phyloP scores from a whole-genome alignment of 2,888 invertebrate genomes.

The Nezara viridula region DNA sequence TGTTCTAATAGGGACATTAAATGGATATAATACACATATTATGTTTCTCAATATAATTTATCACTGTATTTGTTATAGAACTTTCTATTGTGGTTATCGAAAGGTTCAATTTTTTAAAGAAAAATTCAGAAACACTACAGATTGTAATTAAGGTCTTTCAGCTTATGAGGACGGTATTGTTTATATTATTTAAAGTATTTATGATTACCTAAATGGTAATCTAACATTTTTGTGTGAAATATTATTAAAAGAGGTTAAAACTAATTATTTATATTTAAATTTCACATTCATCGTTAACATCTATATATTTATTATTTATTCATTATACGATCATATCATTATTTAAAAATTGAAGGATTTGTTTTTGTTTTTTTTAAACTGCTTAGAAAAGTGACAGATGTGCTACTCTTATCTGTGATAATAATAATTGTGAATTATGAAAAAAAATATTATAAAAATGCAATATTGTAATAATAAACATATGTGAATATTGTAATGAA shows the following conservation, averaged over 20 bases:
- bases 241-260: neutral
- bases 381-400: neutral
- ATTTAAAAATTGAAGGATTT: neutral
- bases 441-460: neutral
- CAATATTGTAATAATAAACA: neutral
- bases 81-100: too few species aligned
- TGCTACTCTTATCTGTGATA: slow-evolving; percentile 40
- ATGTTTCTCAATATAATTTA: too few species aligned
- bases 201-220: neutral
- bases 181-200: neutral
- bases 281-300: neutral
- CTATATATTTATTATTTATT: neutral
- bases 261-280: neutral
- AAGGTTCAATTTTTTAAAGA: too few species aligned
- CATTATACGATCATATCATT: neutral
- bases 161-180: too few species aligned
- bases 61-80: too few species aligned
- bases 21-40: too few species aligned
- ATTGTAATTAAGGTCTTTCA: too few species aligned
- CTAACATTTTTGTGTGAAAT: neutral
- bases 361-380: neutral
- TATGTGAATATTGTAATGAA: too few species aligned
- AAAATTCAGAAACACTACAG: too few species aligned
- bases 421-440: slow-evolving; percentile 20
- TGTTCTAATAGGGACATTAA: too few species aligned